These are phyloP conservation scores for Manis crassicaudata DNA, from an alignment of 2,797 vertebrate genomes.

Conservation along the genomic window DNA sequence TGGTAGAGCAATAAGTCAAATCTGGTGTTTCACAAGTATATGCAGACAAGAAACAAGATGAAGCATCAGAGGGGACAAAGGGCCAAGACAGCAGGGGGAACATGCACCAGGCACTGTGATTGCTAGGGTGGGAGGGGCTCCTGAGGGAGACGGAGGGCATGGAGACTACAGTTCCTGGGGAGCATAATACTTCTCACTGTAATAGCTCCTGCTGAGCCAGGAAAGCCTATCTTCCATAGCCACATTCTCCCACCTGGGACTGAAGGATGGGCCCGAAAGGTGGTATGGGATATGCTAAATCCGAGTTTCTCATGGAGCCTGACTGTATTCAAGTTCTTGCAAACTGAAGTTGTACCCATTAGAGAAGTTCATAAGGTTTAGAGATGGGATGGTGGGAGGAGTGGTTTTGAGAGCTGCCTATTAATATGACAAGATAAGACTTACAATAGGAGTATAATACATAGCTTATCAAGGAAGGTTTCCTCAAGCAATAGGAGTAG, in stretches of 20 bases:
- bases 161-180: neutral
- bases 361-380: neutral
- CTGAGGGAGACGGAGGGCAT: neutral
- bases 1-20: neutral
- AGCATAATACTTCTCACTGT: neutral
- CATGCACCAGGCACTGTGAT: neutral
- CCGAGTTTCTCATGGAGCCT: neutral
- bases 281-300: rapidly evolving
- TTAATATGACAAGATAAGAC: neutral
- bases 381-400: neutral
- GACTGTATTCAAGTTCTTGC: neutral
- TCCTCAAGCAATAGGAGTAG: neutral
- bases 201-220: neutral
- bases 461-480: neutral
- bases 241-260: neutral
- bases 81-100: neutral
- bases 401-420: neutral
- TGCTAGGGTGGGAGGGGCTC: neutral
- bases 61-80: neutral
- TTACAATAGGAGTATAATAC: no score
- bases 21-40: neutral
- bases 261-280: neutral
- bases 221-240: neutral
- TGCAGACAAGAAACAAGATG: neutral
- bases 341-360: neutral